Base-by-base conservation (phyloP, 2,888 invertebrate genomes). In the Apeira syringaria region DNA sequence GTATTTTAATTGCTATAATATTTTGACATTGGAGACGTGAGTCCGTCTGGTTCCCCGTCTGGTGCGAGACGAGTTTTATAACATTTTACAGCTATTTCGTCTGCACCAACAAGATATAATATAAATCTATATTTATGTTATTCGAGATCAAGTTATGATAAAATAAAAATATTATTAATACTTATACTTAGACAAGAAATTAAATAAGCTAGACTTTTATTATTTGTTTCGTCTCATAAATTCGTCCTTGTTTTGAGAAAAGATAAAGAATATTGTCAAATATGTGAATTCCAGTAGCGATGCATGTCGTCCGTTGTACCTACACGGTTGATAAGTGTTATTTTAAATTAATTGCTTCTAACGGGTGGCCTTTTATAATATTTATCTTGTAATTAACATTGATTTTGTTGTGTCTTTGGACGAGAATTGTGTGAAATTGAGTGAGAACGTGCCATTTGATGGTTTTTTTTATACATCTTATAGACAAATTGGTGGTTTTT, bases 41-140 rank as follows among this genome's bases (percentile, higher is more conserved):
- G 17, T 11, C 18, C 13, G 38, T 33, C 33, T 40, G 15, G 26
- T 10, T 34, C 26, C 10, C 29, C 25, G 44, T 44, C 39, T 45
- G 31, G 45, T 11, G 11, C 7, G 11, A 10, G 13, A 20, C 20
- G 20, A 9, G 17, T 36, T 43, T 24, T 33, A 33, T n/a, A 36
- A 13, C 5, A 18, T 30, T 42, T 38, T 44, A 44, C 37, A 18
- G 44, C 38, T 44, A 44, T 44, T 30, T 10, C 33, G 44, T 38
- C 37, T 38, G 44, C 38, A 29, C 1, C 33, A 12, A 38, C 44
- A 33, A 38, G 29, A 24, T 27, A 43, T 34, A 36, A 36, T 18
- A 5, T 12, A 12, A 32, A 12, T 12, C 22, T 20, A 22, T 42
- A 24, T 41, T 37, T 37, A 43, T 37, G 27, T 32, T 36, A 36